phyloP scores from a whole-genome alignment of 2,888 invertebrate species.

The Melanostoma scalare region DNA sequence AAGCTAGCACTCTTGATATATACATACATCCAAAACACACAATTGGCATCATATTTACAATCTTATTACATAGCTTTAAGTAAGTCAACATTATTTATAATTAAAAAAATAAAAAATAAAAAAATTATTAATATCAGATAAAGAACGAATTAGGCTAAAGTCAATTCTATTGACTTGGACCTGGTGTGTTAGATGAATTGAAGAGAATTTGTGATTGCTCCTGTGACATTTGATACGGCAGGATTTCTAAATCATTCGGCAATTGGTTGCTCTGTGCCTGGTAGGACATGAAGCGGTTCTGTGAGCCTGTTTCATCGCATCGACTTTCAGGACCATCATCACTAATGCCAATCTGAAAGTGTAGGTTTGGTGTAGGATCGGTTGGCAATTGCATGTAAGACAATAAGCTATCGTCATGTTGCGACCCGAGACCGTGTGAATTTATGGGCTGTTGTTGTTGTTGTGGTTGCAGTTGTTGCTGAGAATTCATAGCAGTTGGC shows the following conservation, averaged over 20 bases:
- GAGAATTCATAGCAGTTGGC: constrained; percentile 53
- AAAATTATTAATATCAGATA: constrained; percentile 60
- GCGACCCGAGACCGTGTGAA: constrained; percentile 64
- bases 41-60: constrained; percentile 57
- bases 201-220: constrained; percentile 82
- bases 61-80: constrained; percentile 23
- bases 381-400: constrained; percentile 81
- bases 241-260: constrained; percentile 80
- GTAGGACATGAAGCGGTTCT: constrained; percentile 76
- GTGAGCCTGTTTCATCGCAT: constrained; percentile 77
- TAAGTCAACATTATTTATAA: constrained; percentile 15
- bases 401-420: constrained; percentile 79
- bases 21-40: constrained; percentile 24
- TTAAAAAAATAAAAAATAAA: constrained; percentile 30
- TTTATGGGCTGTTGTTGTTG: constrained; percentile 43
- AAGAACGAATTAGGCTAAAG: constrained; percentile 51
- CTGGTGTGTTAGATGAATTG: constrained; percentile 76
- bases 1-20: constrained; percentile 45
- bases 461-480: constrained; percentile 49
- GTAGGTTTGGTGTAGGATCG: constrained; percentile 77
- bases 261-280: constrained; percentile 76
- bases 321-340: constrained; percentile 78
- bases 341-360: constrained; percentile 80
- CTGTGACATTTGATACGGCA: constrained; percentile 82
- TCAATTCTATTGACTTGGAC: constrained; percentile 71